Evolutionary conservation across 1,140 invertebrate species (phyloP).

Genomic region (Sesamia nonagrioides): DNA sequence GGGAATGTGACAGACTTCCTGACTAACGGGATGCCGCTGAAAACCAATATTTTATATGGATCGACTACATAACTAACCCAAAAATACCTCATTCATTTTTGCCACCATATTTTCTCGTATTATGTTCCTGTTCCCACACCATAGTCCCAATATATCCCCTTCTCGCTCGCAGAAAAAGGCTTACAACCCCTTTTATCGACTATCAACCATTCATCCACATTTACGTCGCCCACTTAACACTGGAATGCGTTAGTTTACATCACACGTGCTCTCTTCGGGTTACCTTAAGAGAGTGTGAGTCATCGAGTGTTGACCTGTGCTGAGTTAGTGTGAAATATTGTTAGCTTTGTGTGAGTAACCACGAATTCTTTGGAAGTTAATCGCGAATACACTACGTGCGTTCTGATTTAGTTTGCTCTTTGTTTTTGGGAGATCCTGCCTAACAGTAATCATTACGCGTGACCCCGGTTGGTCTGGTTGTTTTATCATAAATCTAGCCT

Average conservation of each 20-base stretch:
- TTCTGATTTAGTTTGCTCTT: neutral
- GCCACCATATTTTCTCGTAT: neutral
- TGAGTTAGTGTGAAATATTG: slow-evolving; percentile 35
- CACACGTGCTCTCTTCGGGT: slow-evolving; percentile 34
- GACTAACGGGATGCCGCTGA: no score
- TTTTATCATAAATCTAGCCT: no score
- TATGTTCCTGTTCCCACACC: neutral
- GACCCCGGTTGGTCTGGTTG: no score
- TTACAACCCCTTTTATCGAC: neutral
- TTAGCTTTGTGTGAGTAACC: slow-evolving; percentile 34
- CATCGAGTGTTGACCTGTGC: slow-evolving; percentile 57
- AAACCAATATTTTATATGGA: no score
- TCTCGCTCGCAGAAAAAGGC: neutral
- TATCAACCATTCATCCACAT: slow-evolving; percentile 30
- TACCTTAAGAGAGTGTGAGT: slow-evolving; percentile 55
- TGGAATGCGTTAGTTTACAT: slow-evolving; percentile 46
- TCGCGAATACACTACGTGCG: slow-evolving; percentile 10
- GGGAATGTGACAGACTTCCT: no score
- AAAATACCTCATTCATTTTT: no score
- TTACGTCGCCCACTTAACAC: slow-evolving; percentile 33
- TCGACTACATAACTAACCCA: no score
- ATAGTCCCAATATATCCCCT: neutral
- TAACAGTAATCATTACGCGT: neutral
- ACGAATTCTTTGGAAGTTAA: slow-evolving; percentile 35
- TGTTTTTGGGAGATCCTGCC: neutral